Base-by-base conservation (phyloP, 2,113 vertebrate species). In the Limanda limanda region DNA sequence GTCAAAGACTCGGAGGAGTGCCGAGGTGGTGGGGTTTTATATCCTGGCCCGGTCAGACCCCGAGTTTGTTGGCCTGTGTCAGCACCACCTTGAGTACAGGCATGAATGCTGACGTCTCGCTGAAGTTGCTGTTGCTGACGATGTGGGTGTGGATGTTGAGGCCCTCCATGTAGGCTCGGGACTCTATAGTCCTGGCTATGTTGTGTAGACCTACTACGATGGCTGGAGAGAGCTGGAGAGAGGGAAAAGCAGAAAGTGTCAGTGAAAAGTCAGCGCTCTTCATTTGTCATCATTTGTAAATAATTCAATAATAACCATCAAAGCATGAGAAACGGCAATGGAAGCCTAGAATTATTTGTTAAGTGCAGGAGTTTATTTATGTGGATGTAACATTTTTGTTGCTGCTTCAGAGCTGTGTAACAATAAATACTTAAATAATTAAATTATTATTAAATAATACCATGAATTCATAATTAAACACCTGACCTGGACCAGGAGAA, bases 71-170 rank as follows among this genome's bases (percentile, higher is more conserved):
- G 91, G 98, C 97, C 84, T 98, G 97, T 14, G 97, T 99, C 83
- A 99, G 95, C 72, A 99, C 96, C 54, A 99, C 97, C 87, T 99
- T 99, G 51, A 99, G 96, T 2, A 99, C 96, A 0, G 98, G 98
- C 98, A 99, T 99, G 90, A 99, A 99, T n/a, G 97, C 97, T 0
- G 98, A 99, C 5, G 95, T 99, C 93, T 99, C 98, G 0, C 98
- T 99, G 94, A 99, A 99, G 95, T 99, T 99, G 94, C 97, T 99
- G 93, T 83, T 98, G 91, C 96, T 96, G 69, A 99, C 97, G 0
- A 99, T 97, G 93, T 99, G 98, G 0, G 97, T 99, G 85, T 99
- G 98, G 91, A 97, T 96, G 90, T 91, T 96, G 71, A 99, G 89
- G 15, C 97, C 95, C 61, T 98, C 97, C 0, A 84, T 40, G 90